Percentiles rank a stretch among this genome's conserved stretches.
phyloP scores from a whole-genome alignment of 2,888 invertebrate genomes.

The Drosophila stalkeri region DNA sequence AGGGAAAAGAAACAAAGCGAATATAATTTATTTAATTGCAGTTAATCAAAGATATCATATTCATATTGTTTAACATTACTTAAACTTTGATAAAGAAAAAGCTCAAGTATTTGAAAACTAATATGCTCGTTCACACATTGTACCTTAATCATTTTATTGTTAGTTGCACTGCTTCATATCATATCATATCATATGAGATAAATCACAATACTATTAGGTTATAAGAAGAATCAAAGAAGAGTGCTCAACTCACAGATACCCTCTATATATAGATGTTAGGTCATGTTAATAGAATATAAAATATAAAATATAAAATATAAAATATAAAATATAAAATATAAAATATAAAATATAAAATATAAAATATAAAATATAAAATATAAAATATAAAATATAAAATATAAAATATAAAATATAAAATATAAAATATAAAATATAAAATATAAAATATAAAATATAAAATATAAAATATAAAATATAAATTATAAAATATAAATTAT shows the following conservation, averaged over 20 bases:
- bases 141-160: conserved; percentile 2
- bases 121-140: background rate
- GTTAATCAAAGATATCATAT: background rate
- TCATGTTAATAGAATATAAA: too few relatives aligned
- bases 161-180: background rate
- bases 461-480: too few relatives aligned
- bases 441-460: too few relatives aligned
- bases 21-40: background rate
- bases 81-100: background rate
- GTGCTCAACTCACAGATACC: background rate
- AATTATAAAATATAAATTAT: too few relatives aligned
- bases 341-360: too few relatives aligned
- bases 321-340: too few relatives aligned
- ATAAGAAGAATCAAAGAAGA: background rate
- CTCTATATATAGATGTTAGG: background rate
- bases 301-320: too few relatives aligned
- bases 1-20: background rate
- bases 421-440: too few relatives aligned
- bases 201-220: background rate
- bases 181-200: background rate
- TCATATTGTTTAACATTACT: background rate
- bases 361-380: too few relatives aligned
- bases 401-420: too few relatives aligned
- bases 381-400: too few relatives aligned
- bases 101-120: background rate